Evolutionary conservation across 2,888 invertebrate genomes (phyloP), one percentile per base, ranked within the genome.

Genomic region (Hirtodrosophila trivittata): DNA sequence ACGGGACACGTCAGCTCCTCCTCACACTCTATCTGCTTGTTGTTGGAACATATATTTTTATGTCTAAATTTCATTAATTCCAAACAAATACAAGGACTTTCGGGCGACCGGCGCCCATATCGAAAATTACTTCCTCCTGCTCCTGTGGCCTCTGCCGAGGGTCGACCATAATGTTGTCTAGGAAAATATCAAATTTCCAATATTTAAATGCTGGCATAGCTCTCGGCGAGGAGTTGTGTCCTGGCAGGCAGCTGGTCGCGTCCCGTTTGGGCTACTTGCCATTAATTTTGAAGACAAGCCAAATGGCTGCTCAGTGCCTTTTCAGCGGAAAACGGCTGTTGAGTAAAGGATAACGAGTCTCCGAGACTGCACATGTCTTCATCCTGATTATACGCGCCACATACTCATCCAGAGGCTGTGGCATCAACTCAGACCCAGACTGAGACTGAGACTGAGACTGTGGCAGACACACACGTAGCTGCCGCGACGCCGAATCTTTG

Each of bases 51-150:
- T 59, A 69, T 59, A 69, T 67, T 75, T 77, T 75, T 66, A 78
- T 81, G 80, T 81, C 81, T 81, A 84, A 81, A 81, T 81, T 84
- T 75, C 81, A 81, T 81, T 81, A 84, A 77, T 81, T 77, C 75
- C 81, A 77, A 81, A 81, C 81, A 81, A 81, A 84, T 64, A 73
- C 45, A 49, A 42, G 35, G 28, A 39, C 38, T 21, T 46, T 46
- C 10, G 7, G 35, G 33, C 56, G 54, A 62, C 42, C 66, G 78
- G 67, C 78, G 74, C 76, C 78, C 82, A 82, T 76, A 82, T 70
- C 49, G 41, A 67, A 67, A 84, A 72, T 75, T 77, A 78, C 81
- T 84, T 81, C 80, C 84, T 81, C 58, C 58, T 72, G 16, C 49
- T 21, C 18, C 2, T 21, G 2, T 21, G 3, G 18, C 2, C 18